Evolutionary conservation across 2,113 vertebrate species (phyloP).

Genomic region (Jaculus jaculus): DNA sequence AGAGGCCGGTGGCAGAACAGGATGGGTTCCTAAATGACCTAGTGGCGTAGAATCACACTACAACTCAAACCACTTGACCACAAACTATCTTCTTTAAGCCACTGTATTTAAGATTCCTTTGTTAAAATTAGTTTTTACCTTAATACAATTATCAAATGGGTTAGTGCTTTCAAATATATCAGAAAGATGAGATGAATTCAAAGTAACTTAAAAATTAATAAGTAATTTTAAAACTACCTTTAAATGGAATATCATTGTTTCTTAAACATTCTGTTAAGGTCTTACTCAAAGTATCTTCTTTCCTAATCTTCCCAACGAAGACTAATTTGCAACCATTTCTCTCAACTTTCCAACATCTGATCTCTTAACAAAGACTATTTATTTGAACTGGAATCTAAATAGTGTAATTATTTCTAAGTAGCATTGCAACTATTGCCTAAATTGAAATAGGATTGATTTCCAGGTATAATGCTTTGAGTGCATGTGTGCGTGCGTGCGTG

Average conservation of each 20-base stretch:
- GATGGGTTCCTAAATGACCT: neutral
- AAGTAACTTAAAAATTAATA: neutral
- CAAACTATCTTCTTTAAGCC: neutral
- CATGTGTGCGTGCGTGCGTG: too few species aligned
- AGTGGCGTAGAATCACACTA: neutral
- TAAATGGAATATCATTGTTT: neutral
- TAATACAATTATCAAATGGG: neutral
- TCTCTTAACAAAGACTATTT: slow-evolving; percentile 18
- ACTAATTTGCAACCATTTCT: neutral
- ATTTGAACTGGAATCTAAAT: slow-evolving; percentile 32
- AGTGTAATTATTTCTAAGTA: slow-evolving; percentile 50
- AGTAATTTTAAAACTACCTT: neutral
- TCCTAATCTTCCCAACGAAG: neutral
- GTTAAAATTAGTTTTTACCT: neutral
- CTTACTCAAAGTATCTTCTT: neutral
- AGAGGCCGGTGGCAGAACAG: neutral
- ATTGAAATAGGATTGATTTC: slow-evolving; percentile 24
- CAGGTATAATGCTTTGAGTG: neutral
- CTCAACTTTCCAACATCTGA: slow-evolving; percentile 8
- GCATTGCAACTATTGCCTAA: neutral
- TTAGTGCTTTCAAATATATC: neutral
- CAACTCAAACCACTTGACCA: neutral
- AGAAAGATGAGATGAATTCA: slow-evolving; percentile 15
- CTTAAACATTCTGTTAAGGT: neutral
- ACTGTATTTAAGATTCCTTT: neutral